Evolutionary conservation across 2,888 invertebrate species (phyloP).

Genomic region (Parnassius smintheus): DNA sequence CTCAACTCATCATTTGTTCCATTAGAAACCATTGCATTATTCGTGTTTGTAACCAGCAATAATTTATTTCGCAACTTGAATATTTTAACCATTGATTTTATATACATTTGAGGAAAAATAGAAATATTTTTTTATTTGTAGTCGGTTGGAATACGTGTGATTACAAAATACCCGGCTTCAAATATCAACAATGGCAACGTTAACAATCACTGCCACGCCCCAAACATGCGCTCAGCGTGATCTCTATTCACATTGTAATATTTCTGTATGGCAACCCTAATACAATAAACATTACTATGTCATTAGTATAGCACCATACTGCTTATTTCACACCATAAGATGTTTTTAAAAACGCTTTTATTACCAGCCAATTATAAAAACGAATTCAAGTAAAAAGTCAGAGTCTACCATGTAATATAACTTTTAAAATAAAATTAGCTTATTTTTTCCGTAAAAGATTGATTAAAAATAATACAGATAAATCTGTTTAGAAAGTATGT

Average conservation of each 20-base stretch:
- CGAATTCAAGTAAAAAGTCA: conserved; percentile 4
- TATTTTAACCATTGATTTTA: too few species aligned
- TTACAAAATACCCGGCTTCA: conserved; percentile 64
- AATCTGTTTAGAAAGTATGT: background rate
- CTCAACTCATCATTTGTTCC: too few species aligned
- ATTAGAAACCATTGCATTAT: background rate
- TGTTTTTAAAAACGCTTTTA: conserved; percentile 39
- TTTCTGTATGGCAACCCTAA: conserved; percentile 72
- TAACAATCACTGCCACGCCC: conserved; percentile 72
- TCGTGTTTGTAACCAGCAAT: conserved; percentile 1
- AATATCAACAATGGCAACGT: conserved; percentile 66
- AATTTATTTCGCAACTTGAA: too few species aligned
- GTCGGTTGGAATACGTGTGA: conserved; percentile 48
- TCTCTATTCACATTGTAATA: conserved; percentile 72
- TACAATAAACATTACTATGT: conserved; percentile 77
- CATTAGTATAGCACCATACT: conserved; percentile 68
- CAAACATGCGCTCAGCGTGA: conserved; percentile 76
- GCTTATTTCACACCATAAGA: conserved; percentile 62
- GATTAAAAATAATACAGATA: conserved; percentile 1
- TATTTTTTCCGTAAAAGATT: conserved; percentile 5
- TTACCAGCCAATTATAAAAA: conserved; percentile 39
- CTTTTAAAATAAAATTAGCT: conserved; percentile 1
- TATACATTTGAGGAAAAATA: background rate
- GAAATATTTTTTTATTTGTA: conserved; percentile 5
- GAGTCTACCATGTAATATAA: background rate